Evolutionary conservation across 2,113 vertebrate species (phyloP).

Genomic region (Naja naja): DNA sequence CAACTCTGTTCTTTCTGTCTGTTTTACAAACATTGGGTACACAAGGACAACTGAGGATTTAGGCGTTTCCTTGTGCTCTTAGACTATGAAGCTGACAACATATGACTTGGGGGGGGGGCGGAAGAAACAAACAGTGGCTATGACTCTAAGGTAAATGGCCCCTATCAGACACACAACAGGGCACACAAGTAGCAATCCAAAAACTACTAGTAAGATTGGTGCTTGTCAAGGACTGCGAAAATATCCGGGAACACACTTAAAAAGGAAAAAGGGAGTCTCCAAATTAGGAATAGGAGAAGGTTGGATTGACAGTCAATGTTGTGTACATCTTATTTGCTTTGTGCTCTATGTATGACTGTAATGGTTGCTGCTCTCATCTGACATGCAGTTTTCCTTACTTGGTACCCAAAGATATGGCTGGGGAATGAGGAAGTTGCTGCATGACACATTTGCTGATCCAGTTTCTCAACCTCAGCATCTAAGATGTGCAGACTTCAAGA

Average conservation of each 20-base stretch:
- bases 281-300: neutral
- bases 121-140: neutral
- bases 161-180: neutral
- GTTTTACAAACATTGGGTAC: neutral
- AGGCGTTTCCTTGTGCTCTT: neutral
- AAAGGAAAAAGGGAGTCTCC: neutral
- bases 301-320: neutral
- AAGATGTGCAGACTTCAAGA: neutral
- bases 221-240: neutral
- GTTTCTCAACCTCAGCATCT: neutral
- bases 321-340: neutral
- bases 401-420: neutral
- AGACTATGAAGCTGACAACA: neutral
- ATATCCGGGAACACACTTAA: neutral
- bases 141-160: neutral
- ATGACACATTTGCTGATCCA: neutral
- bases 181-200: neutral
- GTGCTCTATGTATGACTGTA: neutral
- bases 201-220: conserved; percentile 2
- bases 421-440: neutral
- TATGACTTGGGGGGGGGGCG: rapidly evolving
- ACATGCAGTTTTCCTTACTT: neutral
- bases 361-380: neutral
- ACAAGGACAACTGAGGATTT: neutral
- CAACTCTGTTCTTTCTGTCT: neutral